phyloP scores from a whole-genome alignment of 1,140 invertebrate genomes.

The Harlomillsia oculata region DNA sequence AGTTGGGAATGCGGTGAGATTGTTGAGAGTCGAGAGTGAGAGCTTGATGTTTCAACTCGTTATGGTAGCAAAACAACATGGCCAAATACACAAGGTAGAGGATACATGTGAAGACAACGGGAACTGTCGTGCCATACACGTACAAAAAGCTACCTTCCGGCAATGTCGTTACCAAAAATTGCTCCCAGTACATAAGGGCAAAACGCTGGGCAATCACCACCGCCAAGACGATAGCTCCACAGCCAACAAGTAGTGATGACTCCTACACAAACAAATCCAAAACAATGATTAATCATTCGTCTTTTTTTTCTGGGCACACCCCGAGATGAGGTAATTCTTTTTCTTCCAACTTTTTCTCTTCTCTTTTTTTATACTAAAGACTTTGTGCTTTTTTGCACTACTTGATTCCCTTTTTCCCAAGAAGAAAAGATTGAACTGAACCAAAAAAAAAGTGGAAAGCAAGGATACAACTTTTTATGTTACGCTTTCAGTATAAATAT shows the following conservation, averaged over 20 bases:
- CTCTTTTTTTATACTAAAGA: too few species aligned
- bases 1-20: background rate
- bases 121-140: conserved; percentile 22
- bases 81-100: conserved; percentile 32
- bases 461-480: too few species aligned
- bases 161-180: conserved; percentile 14
- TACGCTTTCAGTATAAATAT: too few species aligned
- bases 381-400: too few species aligned
- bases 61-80: conserved; percentile 31
- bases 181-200: conserved; percentile 19
- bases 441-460: too few species aligned
- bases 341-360: too few species aligned
- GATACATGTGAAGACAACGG: conserved; percentile 25
- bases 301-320: too few species aligned
- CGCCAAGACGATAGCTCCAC: conserved; percentile 14
- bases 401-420: too few species aligned
- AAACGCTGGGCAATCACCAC: conserved; percentile 20
- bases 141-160: conserved; percentile 26
- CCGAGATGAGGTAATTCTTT: too few species aligned
- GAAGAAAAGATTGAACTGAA: too few species aligned
- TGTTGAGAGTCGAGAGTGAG: background rate
- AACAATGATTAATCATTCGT: too few species aligned
- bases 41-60: conserved; percentile 31
- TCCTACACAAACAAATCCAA: conserved; percentile 13
- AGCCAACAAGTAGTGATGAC: conserved; percentile 17